phyloP scores from a whole-genome alignment of 2,888 invertebrate species.

The Drosophila quinaria region DNA sequence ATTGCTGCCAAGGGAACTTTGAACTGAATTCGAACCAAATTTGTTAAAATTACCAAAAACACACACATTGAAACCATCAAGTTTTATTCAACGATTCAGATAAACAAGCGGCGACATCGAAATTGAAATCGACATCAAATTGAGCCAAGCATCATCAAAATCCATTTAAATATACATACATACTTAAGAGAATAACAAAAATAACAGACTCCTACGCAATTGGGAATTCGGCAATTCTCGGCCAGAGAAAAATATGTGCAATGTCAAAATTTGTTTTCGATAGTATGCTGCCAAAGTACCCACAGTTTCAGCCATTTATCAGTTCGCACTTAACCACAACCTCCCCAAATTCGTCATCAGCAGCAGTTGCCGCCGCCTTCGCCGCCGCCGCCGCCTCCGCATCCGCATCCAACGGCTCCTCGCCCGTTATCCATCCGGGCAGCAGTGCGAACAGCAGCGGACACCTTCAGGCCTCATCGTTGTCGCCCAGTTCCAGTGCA shows the following conservation, averaged over 20 bases:
- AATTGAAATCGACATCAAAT: slow-evolving; percentile 5
- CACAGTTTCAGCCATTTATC: slow-evolving; percentile 88
- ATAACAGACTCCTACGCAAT: slow-evolving; percentile 34
- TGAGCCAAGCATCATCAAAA: slow-evolving; percentile 26
- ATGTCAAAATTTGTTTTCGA: slow-evolving; percentile 99
- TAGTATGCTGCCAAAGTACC: slow-evolving; percentile 99
- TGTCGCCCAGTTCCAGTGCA: slow-evolving; percentile 76
- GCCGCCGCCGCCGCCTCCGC: slow-evolving; percentile 84
- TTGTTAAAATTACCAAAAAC: slow-evolving; percentile 61
- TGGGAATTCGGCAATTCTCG: slow-evolving; percentile 66
- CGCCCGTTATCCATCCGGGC: slow-evolving; percentile 67
- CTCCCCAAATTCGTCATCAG: slow-evolving; percentile 88
- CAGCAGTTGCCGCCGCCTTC: slow-evolving; percentile 89
- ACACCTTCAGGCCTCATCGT: slow-evolving; percentile 67
- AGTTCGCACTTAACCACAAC: slow-evolving; percentile 86
- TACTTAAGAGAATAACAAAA: slow-evolving; percentile 1
- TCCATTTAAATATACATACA: slow-evolving; percentile 22
- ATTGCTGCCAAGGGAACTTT: slow-evolving; percentile 2
- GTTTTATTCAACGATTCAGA: slow-evolving; percentile 29
- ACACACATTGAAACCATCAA: slow-evolving; percentile 27
- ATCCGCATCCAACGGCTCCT: slow-evolving; percentile 83
- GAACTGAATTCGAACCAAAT: slow-evolving; percentile 72
- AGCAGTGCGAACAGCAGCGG: slow-evolving; percentile 84
- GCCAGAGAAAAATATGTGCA: slow-evolving; percentile 87
- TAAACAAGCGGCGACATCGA: slow-evolving; percentile 15